These are phyloP conservation scores for Lacerta viridis DNA, from an alignment of 2,797 vertebrate genomes.

Conservation along the genomic window DNA sequence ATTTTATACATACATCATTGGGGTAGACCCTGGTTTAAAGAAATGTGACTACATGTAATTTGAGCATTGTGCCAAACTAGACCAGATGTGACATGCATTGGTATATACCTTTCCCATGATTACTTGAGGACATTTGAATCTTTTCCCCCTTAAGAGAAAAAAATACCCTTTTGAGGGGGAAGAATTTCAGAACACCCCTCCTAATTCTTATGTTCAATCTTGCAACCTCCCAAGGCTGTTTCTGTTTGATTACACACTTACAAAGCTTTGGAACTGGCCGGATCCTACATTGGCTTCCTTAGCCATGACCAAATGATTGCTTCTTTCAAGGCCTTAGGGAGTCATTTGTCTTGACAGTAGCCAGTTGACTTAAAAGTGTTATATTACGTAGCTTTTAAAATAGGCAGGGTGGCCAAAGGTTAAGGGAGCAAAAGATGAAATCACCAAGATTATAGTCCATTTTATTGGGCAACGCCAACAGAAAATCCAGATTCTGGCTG, in stretches of 20 bases:
- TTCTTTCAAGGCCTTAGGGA: not conserved
- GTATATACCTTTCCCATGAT: not conserved
- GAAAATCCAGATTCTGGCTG: not conserved
- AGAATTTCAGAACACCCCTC: not conserved
- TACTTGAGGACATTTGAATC: not conserved
- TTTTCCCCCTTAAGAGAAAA: not conserved
- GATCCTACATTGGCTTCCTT: too few relatives aligned
- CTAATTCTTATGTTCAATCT: not conserved
- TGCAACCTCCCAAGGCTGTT: not conserved
- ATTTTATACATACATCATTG: not conserved
- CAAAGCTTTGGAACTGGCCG: not conserved
- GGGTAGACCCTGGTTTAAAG: not conserved
- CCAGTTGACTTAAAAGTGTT: not conserved
- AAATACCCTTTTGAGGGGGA: not conserved
- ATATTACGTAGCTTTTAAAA: not conserved
- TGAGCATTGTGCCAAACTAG: not conserved
- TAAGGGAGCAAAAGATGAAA: not conserved
- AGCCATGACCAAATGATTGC: not conserved
- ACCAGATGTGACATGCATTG: not conserved
- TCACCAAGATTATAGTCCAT: too few relatives aligned
- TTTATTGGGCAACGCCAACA: not conserved
- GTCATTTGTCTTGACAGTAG: not conserved
- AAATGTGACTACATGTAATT: not conserved
- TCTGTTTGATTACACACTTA: not conserved
- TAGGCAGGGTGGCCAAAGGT: not conserved